These are phyloP conservation scores for Oncorhynchus keta DNA, from an alignment of 2,113 vertebrate genomes.

Conservation along the genomic window DNA sequence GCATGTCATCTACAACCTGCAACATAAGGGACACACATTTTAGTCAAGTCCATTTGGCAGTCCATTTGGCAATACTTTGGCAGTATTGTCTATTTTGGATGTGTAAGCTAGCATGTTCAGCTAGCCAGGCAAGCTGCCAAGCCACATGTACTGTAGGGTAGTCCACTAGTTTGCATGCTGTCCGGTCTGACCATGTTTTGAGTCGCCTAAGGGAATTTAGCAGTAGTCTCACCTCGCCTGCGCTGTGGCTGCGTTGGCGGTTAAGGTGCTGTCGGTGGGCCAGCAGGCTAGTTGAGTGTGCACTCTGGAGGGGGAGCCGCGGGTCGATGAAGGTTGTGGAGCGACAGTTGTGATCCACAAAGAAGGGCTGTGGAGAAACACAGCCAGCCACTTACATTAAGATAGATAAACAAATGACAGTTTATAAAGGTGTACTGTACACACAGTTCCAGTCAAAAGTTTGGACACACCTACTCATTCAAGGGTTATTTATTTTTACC, in stretches of 20 bases:
- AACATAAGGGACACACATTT: constrained; percentile 22
- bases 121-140: no score
- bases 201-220: no score
- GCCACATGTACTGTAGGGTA: no score
- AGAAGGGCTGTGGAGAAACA: constrained; percentile 83
- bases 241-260: constrained; percentile 95
- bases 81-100: no score
- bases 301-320: constrained; percentile 92
- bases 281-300: constrained; percentile 86
- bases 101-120: no score
- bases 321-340: constrained; percentile 98
- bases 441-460: no score
- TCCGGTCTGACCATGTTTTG: no score
- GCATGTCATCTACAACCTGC: constrained; percentile 95
- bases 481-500: no score
- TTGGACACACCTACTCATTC: no score
- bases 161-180: no score
- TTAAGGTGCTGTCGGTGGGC: constrained; percentile 93
- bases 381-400: constrained; percentile 3
- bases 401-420: not conserved
- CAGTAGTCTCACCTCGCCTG: constrained; percentile 84
- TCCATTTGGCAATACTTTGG: no score
- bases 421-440: not conserved
- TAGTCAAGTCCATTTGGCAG: no score
- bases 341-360: constrained; percentile 97